Percentiles rank a stretch among this genome's conserved stretches.
phyloP scores from a whole-genome alignment of 2,888 invertebrate species.

The Drosophila atripex region DNA sequence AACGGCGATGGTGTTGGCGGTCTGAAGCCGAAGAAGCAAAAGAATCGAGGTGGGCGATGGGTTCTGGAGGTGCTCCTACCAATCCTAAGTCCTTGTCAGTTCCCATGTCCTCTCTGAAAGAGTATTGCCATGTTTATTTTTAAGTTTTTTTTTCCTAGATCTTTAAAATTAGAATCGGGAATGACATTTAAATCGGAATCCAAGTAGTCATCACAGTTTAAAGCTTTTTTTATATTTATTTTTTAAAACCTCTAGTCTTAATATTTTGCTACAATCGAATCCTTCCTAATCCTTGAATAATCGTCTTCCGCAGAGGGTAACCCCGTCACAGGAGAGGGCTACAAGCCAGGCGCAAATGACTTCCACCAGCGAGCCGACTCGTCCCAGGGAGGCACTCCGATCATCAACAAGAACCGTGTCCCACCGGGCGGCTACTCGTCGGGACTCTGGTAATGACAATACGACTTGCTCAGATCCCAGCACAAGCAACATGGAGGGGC shows the following conservation, averaged over 20 bases:
- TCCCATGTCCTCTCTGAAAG: not conserved
- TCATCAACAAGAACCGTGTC: conserved; percentile 84
- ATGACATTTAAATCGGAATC: not conserved
- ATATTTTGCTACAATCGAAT: too few species aligned
- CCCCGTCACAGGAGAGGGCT: conserved; percentile 86
- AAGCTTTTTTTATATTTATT: not conserved
- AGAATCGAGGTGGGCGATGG: conserved; percentile 57
- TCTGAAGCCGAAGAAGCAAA: conserved; percentile 43
- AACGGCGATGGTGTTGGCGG: conserved; percentile 54
- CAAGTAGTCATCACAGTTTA: not conserved
- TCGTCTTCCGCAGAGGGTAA: conserved; percentile 84
- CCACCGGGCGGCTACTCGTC: conserved; percentile 84
- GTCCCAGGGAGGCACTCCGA: conserved; percentile 79
- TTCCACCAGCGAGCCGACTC: conserved; percentile 77
- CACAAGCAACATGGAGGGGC: conserved; percentile 26
- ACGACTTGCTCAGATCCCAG: conserved; percentile 40
- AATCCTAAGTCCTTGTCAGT: not conserved
- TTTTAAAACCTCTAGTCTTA: not conserved
- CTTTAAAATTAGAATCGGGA: not conserved
- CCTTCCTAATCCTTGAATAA: not conserved
- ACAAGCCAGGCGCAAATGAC: conserved; percentile 82
- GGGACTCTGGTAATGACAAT: conserved; percentile 83
- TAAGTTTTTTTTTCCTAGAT: not conserved
- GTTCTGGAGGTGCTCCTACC: conserved; percentile 40
- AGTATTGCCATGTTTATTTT: not conserved